phyloP scores from a whole-genome alignment of 2,113 vertebrate genomes.

The Coturnix japonica region DNA sequence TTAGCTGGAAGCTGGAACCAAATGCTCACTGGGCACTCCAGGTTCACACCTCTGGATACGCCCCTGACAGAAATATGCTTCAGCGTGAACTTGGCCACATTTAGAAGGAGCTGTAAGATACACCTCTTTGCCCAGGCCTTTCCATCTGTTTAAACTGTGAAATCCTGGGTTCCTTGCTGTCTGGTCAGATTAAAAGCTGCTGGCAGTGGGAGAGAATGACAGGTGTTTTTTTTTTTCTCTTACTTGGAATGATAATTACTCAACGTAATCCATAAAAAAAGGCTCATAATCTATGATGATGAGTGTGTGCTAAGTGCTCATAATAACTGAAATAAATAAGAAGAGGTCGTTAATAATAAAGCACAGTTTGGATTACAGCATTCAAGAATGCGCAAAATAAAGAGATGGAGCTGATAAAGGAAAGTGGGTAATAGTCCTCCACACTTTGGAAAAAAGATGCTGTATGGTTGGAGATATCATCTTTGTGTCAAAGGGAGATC shows the following conservation, averaged over 20 bases:
- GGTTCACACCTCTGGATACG: slow-evolving; percentile 72
- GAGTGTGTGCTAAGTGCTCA: slow-evolving; percentile 27
- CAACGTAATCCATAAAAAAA: slow-evolving; percentile 54
- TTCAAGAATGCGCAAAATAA: not conserved
- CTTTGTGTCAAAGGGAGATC: fast-evolving
- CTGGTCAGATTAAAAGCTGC: slow-evolving; percentile 74
- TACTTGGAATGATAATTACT: slow-evolving; percentile 65
- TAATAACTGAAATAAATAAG: slow-evolving; percentile 54
- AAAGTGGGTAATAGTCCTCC: not conserved
- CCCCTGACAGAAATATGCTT: slow-evolving; percentile 71
- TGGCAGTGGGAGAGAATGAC: slow-evolving; percentile 54
- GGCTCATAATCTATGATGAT: slow-evolving; percentile 1
- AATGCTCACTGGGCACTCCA: slow-evolving; percentile 54
- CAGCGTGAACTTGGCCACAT: slow-evolving; percentile 56
- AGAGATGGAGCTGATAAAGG: not conserved
- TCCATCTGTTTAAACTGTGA: slow-evolving; percentile 76
- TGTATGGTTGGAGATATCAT: not conserved
- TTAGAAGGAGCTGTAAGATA: slow-evolving; percentile 65
- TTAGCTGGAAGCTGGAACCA: slow-evolving; percentile 45
- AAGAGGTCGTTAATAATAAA: slow-evolving; percentile 51
- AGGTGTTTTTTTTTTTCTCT: slow-evolving; percentile 59
- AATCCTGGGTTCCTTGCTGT: slow-evolving; percentile 66
- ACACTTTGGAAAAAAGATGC: not conserved
- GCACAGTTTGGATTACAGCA: not conserved
- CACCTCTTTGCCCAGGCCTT: slow-evolving; percentile 67